Base-by-base conservation (phyloP, 2,797 vertebrate species). In the Nasua narica region DNA sequence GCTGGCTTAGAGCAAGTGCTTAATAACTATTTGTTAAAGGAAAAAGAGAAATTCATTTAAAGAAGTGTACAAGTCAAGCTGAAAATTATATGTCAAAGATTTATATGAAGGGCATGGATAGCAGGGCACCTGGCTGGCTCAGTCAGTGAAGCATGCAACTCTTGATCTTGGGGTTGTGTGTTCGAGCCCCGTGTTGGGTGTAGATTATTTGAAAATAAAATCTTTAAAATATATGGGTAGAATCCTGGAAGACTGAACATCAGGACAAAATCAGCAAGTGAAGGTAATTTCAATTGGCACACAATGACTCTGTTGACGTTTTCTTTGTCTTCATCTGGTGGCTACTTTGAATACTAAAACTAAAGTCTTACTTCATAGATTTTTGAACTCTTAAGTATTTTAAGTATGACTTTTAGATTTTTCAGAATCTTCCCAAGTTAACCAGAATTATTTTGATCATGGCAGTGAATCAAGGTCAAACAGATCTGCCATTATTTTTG, bases 381-480 rank as follows among this genome's bases (percentile, higher is more conserved):
- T 78, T 97, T 92, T 89, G 54, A 76, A 46, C 27, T 74, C 82
- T 77, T 77, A 56, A 78, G 37, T 85, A 78, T 91, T 94, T 96
- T 58, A 92, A 82, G 32, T 90, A 21, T 94, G 89, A 96, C 72
- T 74, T 94, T 96, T 83, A 93, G 18, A 72, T 70, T 90, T 85
- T 97, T 97, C 13, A 81, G 14, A 89, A 54, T 89, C 67, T 90
- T 98, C 50, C 70, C 52, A 67, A 82, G 65, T 89, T 78, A 77
- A 56, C n/a, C 27, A 48, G 89, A 84, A 92, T 94, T 96, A 78
- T 87, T 96, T 95, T 94, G 84, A 95, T 91, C 52, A 78, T 60
- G 43, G 60, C 50, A 67, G 46, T 90, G 72, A 96, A 54, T 94
- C 40, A 81, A 93, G 91, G 84, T 97, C 90, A 96, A 67, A 62